These are phyloP conservation scores for Apostichopus leukothele DNA, from an alignment of 53 echinoderm and acorn worm genomes.

Conservation along the genomic window DNA sequence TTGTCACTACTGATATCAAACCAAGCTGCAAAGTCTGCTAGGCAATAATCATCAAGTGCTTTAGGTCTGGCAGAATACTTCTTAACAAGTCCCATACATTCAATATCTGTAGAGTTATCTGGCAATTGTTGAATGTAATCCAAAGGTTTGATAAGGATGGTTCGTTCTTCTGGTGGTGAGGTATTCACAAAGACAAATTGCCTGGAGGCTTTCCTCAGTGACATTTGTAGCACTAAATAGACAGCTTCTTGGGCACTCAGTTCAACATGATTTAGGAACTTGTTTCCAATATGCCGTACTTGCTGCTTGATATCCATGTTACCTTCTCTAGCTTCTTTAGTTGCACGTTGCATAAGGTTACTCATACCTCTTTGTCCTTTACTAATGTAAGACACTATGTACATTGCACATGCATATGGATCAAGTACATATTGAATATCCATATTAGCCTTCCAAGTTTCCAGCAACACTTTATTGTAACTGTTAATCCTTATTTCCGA, in stretches of 20 bases:
- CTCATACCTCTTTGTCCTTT: slow-evolving; percentile 57
- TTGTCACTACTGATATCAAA: slow-evolving; percentile 5
- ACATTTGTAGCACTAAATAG: slow-evolving; percentile 52
- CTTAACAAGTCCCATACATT: slow-evolving; percentile 44
- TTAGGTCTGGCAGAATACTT: slow-evolving; percentile 58
- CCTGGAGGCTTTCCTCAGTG: slow-evolving; percentile 50
- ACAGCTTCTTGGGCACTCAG: slow-evolving; percentile 64
- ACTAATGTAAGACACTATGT: not conserved
- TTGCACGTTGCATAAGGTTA: slow-evolving; percentile 48
- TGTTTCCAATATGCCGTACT: slow-evolving; percentile 58
- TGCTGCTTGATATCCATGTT: slow-evolving; percentile 47
- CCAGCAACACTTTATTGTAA: slow-evolving; percentile 18
- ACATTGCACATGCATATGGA: slow-evolving; percentile 49
- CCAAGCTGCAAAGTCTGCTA: slow-evolving; percentile 31
- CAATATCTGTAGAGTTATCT: slow-evolving; percentile 60
- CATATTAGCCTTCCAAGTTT: slow-evolving; percentile 20
- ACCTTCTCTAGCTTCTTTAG: slow-evolving; percentile 56
- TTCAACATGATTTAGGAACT: slow-evolving; percentile 61
- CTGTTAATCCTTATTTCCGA: slow-evolving; percentile 47
- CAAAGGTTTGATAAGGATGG: slow-evolving; percentile 48
- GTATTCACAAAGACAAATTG: slow-evolving; percentile 55
- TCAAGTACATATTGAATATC: slow-evolving; percentile 59
- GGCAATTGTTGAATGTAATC: slow-evolving; percentile 52
- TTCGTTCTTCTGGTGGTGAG: slow-evolving; percentile 48
- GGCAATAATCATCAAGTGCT: slow-evolving; percentile 15